A percentile compares a stretch with the other conserved stretches of the same genome.
Conservation (phyloP, 1,140 invertebrate genomes). For the Cydia strobilella region DNA sequence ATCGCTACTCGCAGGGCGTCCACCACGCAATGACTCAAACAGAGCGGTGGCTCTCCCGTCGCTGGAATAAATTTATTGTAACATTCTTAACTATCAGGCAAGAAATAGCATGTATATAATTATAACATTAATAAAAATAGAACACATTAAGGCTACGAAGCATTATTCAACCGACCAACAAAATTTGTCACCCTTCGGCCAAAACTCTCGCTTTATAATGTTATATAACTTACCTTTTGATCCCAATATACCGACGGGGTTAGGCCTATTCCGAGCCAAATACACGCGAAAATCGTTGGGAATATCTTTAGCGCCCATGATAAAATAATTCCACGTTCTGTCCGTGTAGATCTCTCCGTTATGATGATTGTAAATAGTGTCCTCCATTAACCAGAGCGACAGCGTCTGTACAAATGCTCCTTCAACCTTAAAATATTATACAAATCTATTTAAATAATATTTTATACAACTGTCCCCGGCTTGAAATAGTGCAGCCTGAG, state of each 20-base stretch:
- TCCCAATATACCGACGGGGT: constrained; percentile 85
- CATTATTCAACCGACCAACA: too few relatives aligned
- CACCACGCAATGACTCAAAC: constrained; percentile 83
- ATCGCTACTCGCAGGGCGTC: constrained; percentile 87
- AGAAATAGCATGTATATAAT: too few relatives aligned
- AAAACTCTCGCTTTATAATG: not conserved
- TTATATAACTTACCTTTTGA: constrained; percentile 83
- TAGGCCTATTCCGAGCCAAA: constrained; percentile 85
- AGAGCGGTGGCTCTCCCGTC: constrained; percentile 89
- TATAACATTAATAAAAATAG: too few relatives aligned
- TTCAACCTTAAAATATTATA: constrained; percentile 72
- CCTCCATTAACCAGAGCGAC: constrained; percentile 87
- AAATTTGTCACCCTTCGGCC: too few relatives aligned
- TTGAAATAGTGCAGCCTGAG: too few relatives aligned
- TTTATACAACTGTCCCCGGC: too few relatives aligned
- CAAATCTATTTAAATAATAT: not conserved
- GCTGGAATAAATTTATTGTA: constrained; percentile 72
- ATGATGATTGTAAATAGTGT: constrained; percentile 82
- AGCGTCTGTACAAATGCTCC: constrained; percentile 92
- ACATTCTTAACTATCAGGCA: too few relatives aligned
- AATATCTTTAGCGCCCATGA: constrained; percentile 89
- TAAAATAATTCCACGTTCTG: constrained; percentile 91
- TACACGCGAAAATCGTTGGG: constrained; percentile 89
- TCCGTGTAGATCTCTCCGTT: constrained; percentile 85
- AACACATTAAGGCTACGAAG: too few relatives aligned